Evolutionary conservation across 2,797 vertebrate genomes (phyloP).

Genomic region (Poecilia picta): DNA sequence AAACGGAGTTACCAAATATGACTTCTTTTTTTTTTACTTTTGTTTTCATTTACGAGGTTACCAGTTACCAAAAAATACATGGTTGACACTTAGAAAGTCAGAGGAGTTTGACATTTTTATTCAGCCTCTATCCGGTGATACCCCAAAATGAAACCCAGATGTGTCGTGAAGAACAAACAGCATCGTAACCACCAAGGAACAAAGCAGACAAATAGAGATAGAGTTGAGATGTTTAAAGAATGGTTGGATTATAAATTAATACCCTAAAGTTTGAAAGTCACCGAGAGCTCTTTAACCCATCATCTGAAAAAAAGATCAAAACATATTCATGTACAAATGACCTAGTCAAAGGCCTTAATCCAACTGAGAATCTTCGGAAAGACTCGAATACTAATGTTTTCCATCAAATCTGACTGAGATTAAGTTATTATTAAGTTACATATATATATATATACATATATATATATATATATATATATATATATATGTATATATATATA

Average conservation of each 20-base stretch:
- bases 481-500: too few species aligned
- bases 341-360: neutral
- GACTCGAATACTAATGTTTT: neutral
- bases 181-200: neutral
- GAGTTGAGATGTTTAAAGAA: neutral
- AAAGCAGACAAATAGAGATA: neutral
- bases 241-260: neutral
- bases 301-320: neutral
- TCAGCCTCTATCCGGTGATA: neutral
- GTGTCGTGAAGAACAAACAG: neutral
- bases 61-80: neutral
- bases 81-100: neutral
- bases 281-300: neutral
- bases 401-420: neutral
- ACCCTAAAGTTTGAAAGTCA: neutral
- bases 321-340: neutral
- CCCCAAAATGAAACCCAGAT: neutral
- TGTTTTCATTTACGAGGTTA: neutral
- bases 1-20: slow-evolving; percentile 13
- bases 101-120: neutral
- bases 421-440: too few species aligned
- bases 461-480: neutral
- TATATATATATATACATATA: too few species aligned
- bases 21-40: neutral
- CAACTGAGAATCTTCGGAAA: neutral